These are phyloP conservation scores for Aurelia sp. DNA, from an alignment of 30 jellyfish, hydroid and myxozoan genomes.

Conservation along the genomic window DNA sequence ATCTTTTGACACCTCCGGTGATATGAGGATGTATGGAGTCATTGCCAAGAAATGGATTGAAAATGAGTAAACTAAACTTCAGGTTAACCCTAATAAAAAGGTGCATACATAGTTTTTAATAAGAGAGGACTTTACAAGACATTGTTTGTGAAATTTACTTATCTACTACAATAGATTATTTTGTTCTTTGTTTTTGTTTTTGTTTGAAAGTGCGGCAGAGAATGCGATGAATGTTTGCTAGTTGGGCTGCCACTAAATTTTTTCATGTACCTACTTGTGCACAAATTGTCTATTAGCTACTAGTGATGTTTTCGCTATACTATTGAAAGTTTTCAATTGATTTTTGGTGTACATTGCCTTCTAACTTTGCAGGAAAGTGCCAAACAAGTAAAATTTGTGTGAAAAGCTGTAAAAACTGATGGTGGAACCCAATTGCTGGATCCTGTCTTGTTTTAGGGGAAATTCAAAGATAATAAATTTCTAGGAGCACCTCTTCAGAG, in stretches of 20 bases:
- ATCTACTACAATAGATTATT: background rate
- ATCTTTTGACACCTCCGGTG: background rate
- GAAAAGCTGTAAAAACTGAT: no score
- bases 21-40: background rate
- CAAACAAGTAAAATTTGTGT: no score
- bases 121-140: no score
- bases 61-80: background rate
- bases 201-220: background rate
- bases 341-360: no score
- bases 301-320: background rate
- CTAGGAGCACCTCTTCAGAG: no score
- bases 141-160: background rate
- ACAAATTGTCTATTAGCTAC: background rate
- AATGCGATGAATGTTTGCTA: background rate
- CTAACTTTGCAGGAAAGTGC: no score
- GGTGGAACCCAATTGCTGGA: no score
- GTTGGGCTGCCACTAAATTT: background rate
- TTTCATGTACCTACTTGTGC: background rate
- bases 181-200: background rate
- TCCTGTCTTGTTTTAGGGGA: no score
- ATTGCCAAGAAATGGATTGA: slow-evolving; percentile 1
- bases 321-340: no score
- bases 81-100: background rate
- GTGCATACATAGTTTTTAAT: no score
- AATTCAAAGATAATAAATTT: no score